Conservation (phyloP, 2,797 vertebrate genomes). For the Tamandua tetradactyla region DNA sequence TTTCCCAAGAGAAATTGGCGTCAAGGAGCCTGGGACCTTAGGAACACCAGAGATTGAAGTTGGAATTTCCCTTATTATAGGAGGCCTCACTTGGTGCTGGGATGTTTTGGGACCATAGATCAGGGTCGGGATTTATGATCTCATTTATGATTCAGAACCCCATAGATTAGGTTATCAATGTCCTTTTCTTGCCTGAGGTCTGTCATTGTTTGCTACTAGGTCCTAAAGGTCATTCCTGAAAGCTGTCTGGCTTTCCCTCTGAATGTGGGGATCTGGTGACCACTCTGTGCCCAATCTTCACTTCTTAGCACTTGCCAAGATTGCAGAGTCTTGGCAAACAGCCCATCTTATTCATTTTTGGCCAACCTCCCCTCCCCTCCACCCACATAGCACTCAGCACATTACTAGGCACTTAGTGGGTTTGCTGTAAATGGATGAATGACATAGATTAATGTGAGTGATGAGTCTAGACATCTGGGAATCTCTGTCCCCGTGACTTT, state of each 20-base stretch:
- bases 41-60: not conserved
- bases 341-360: not conserved
- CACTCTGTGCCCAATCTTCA: not conserved
- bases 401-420: not conserved
- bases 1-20: not conserved
- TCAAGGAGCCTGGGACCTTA: not conserved
- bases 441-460: not conserved
- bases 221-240: not conserved
- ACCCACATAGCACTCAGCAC: not conserved
- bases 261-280: not conserved
- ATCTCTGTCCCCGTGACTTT: slow-evolving; percentile 7
- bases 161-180: not conserved
- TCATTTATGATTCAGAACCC: slow-evolving; percentile 6
- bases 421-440: not conserved
- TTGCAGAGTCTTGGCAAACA: not conserved
- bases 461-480: not conserved
- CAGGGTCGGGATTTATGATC: not conserved
- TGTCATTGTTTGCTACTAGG: not conserved
- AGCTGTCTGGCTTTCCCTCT: not conserved
- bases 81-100: too few species aligned
- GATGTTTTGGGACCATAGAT: not conserved
- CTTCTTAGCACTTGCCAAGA: not conserved
- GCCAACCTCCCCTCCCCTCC: not conserved
- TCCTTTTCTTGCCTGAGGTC: not conserved
- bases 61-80: not conserved